Evolutionary conservation across 1,140 invertebrate genomes (phyloP).

Genomic region (Halyomorpha halys): DNA sequence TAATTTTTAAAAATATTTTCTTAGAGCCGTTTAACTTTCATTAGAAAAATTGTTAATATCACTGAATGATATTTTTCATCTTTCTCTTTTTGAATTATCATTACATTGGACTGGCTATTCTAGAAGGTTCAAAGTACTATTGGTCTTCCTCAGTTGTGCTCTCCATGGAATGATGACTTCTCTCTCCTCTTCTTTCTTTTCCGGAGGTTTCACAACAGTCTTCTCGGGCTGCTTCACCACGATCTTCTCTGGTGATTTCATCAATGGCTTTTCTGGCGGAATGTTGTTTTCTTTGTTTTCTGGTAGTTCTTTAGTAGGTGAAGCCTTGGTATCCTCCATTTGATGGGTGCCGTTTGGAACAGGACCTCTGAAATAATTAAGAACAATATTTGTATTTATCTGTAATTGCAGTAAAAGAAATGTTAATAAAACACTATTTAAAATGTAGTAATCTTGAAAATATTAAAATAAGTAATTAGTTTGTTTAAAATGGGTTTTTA

Average conservation of each 20-base stretch:
- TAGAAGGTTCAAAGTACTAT: conserved; percentile 66
- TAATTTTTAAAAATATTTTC: neutral
- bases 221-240: conserved; percentile 31
- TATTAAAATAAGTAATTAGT: too few relatives aligned
- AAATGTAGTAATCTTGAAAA: too few relatives aligned
- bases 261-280: conserved; percentile 13
- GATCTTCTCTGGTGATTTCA: conserved; percentile 32
- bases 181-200: conserved; percentile 46
- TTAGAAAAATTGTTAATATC: neutral
- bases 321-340: too few relatives aligned
- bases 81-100: too few relatives aligned
- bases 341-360: too few relatives aligned
- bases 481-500: too few relatives aligned
- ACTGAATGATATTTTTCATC: neutral
- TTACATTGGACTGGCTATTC: conserved; percentile 39
- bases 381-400: too few relatives aligned
- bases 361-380: too few relatives aligned
- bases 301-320: too few relatives aligned
- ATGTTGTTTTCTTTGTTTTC: neutral
- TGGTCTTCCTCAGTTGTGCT: conserved; percentile 76
- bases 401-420: too few relatives aligned
- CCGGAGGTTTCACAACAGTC: conserved; percentile 23
- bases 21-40: too few relatives aligned
- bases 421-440: too few relatives aligned
- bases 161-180: conserved; percentile 70